Evolutionary conservation across 2,888 invertebrate species (phyloP).

Genomic region (Didymodactylos carnosus): DNA sequence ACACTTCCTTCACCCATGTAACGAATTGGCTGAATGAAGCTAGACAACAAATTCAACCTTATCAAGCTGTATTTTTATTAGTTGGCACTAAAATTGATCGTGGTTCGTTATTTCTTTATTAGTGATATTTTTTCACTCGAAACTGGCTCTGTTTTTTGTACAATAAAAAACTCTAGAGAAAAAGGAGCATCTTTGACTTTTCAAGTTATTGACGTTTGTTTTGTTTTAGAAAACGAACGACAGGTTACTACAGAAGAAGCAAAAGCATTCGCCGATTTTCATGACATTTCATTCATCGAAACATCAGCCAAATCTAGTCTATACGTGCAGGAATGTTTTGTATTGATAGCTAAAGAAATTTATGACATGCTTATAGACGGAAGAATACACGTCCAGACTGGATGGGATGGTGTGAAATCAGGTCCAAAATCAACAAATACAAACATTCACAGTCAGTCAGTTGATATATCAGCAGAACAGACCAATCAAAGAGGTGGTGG

Average conservation of each 20-base stretch:
- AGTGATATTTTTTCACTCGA: no score
- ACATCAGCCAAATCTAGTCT: slow-evolving; percentile 9
- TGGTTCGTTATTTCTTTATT: no score
- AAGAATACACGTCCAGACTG: background rate
- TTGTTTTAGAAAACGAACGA: background rate
- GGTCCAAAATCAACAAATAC: background rate
- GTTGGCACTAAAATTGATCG: slow-evolving; percentile 13
- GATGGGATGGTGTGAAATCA: background rate
- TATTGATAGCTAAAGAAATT: background rate
- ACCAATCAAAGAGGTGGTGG: background rate
- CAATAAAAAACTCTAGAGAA: no score
- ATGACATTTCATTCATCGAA: slow-evolving; percentile 8
- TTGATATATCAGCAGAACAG: background rate
- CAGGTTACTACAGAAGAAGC: slow-evolving; percentile 10
- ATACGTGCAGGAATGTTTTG: slow-evolving; percentile 11
- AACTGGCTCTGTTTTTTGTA: no score
- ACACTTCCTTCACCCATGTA: slow-evolving; percentile 10
- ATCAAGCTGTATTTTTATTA: slow-evolving; percentile 10
- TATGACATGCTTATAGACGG: slow-evolving; percentile 10
- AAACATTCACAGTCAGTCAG: background rate
- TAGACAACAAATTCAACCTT: slow-evolving; percentile 9
- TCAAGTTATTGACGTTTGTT: no score
- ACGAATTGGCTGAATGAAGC: slow-evolving; percentile 14
- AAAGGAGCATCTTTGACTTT: no score
- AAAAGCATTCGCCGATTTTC: slow-evolving; percentile 10